Conservation (phyloP, 1,140 invertebrate species). For the Drosophila bifasciata region DNA sequence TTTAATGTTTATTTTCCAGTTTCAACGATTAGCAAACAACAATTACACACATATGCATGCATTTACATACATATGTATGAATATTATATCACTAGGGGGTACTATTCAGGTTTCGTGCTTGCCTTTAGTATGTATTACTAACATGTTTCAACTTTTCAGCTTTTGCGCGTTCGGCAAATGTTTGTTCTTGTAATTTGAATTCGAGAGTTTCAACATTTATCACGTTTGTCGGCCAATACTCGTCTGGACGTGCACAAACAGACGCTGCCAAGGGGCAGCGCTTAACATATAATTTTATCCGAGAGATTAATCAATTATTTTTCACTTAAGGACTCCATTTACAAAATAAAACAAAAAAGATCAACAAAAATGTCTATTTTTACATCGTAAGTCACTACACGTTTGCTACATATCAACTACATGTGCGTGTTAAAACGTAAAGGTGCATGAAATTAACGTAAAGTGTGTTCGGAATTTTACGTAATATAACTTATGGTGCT, state of each 20-base stretch:
- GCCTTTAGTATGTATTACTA: conserved; percentile 16
- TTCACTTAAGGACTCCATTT: too few species aligned
- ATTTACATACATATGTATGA: background rate
- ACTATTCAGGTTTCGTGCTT: conserved; percentile 41
- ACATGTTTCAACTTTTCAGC: conserved; percentile 22
- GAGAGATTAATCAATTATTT: too few species aligned
- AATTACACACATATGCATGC: conserved; percentile 12
- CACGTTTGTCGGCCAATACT: background rate
- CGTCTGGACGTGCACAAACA: background rate
- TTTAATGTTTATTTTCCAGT: conserved; percentile 6
- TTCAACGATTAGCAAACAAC: conserved; percentile 8
- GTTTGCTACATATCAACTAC: too few species aligned
- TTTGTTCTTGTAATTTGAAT: conserved; percentile 29
- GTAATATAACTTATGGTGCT: too few species aligned
- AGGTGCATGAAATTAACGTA: too few species aligned
- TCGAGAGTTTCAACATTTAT: conserved; percentile 19
- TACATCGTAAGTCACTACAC: too few species aligned
- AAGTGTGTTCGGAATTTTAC: too few species aligned
- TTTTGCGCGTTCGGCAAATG: conserved; percentile 23
- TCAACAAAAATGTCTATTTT: too few species aligned
- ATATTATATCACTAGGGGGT: conserved; percentile 48
- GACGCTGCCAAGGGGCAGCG: conserved; percentile 12
- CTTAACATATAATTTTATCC: background rate
- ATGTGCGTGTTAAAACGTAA: too few species aligned
- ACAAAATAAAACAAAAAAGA: too few species aligned